Base-by-base conservation (phyloP, 2,888 invertebrate species). In the Pristionchus exspectatus region DNA sequence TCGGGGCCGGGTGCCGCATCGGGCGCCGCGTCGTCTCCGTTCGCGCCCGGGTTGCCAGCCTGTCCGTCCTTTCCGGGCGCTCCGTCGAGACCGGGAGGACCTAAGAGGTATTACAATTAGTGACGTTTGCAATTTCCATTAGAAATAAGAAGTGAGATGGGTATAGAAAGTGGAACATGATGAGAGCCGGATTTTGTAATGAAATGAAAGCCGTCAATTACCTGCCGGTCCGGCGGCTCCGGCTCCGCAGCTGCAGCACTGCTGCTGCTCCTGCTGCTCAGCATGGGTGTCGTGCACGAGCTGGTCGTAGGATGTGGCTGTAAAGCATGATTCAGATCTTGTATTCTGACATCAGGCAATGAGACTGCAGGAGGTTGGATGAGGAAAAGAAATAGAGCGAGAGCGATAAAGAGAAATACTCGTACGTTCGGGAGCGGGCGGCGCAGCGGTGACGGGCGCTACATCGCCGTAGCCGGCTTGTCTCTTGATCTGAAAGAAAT, bases 241-340 rank as follows among this genome's bases (percentile, higher is more conserved):
- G 38, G 89, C 63, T 87, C 92, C 93, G 91, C 94, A 94, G 69
- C 93, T 92, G 92, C 94, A 94, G 92, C 94, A 92, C 63, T 18
- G 50, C 50, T 81, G 81, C 81, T 81, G 81, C 38, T 74, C 38
- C 81, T 81, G 81, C 81, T 81, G 81, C 50, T 81, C 81, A 24
- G 44, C 50, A 14, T 44, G 81, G 1, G 44, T 44, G 27, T 81
- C 50, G 81, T 81, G 81, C 50, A 81, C 81, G 54, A 54, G 81
- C 14, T 54, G 81, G 81, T 81, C 81, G 81, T 81, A 81, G 18
- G 74, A 38, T 5, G 81, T 81, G 54, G 81, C 81, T 81, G 81
- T 12, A 81, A 77, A 27, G 10, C 0, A 24, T 16, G 27, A 72
- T 18, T 72, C 33, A 50, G 4, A 3, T 50, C 10, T 10, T 10